Evolutionary conservation across 2,113 vertebrate species (phyloP), one percentile per base, ranked within the genome.

Genomic region (Paracanthobrama guichenoti): DNA sequence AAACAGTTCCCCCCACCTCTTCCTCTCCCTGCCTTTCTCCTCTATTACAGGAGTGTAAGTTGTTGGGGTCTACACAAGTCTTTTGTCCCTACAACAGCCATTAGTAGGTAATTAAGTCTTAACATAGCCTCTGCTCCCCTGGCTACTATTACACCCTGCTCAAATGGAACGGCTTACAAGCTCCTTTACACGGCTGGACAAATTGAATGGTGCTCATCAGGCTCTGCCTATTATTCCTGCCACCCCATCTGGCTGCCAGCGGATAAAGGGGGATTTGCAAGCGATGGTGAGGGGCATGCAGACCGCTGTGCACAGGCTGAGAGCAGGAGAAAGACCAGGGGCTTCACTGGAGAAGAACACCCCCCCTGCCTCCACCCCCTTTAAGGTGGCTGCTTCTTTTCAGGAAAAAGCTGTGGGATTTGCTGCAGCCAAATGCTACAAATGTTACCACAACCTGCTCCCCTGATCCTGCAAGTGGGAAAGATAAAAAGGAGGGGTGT

Each of bases 91-190:
- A 92, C 93, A 89, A 94, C 87, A 92, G 94, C 96, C 96, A 96
- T 97, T 96, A 96, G 95, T 93, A 92, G 86, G 95, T 97, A 96
- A 97, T 97, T 98, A 97, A 94, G 96, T 95, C 95, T 94, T 95
- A 96, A 96, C 96, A 95, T 93, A 96, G 95, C 95, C 94, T 95
- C 93, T 60, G 55, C 93, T 95, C 93, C 86, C 79, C 93, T 95
- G 94, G 93, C 92, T 95, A 96, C 93, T 94, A 95, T 93, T 87
- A 82, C 94, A 95, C 95, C 94, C 94, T 94, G 95, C 90, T 86
- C 87, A 93, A 93, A 91, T 86, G 86, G 94, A 91, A 94, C 86
- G 93, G 92, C 94, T 94, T 93, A 91, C 92, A 92, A 95, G 93
- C 92, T 94, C 95, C 96, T 96, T 96, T 96, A 96, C 95, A 96